A percentile compares a stretch with the other conserved stretches of the same genome.
phyloP scores from a whole-genome alignment of 1,140 invertebrate species.

The Zaprionus camerounensis region DNA sequence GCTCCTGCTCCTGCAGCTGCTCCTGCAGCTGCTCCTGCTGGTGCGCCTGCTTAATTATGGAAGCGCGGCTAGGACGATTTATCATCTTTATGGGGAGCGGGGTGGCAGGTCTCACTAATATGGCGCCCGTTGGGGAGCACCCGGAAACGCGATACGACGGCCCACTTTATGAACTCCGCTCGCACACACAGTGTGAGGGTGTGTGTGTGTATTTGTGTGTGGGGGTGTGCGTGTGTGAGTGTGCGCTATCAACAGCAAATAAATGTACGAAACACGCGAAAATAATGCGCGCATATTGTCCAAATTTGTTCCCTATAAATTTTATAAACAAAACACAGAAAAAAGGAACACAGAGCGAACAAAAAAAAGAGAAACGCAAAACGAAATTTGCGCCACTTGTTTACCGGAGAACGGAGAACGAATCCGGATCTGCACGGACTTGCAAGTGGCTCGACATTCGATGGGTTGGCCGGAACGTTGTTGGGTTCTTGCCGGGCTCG shows the following conservation, averaged over 20 bases:
- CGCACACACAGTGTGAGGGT: background rate
- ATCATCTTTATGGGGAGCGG: constrained; percentile 40
- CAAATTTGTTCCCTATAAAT: constrained; percentile 84
- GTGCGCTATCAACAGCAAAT: constrained; percentile 42
- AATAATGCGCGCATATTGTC: constrained; percentile 77
- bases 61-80: constrained; percentile 25
- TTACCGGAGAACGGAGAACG: constrained; percentile 51
- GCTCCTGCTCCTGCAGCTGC: background rate
- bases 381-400: constrained; percentile 59
- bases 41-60: constrained; percentile 42
- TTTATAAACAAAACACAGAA: constrained; percentile 70
- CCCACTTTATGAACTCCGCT: constrained; percentile 31
- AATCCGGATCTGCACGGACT: constrained; percentile 63
- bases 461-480: constrained; percentile 31
- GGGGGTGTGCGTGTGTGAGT: constrained; percentile 13
- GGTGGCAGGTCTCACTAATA: constrained; percentile 23
- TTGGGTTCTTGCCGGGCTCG: constrained; percentile 30
- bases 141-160: constrained; percentile 29
- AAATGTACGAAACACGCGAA: constrained; percentile 71
- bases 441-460: constrained; percentile 34
- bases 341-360: constrained; percentile 20
- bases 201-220: background rate
- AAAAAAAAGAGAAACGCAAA: constrained; percentile 37
- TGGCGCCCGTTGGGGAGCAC: constrained; percentile 11
- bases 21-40: background rate